Conservation (phyloP, 2,113 vertebrate species). For the Heterocephalus glaber region DNA sequence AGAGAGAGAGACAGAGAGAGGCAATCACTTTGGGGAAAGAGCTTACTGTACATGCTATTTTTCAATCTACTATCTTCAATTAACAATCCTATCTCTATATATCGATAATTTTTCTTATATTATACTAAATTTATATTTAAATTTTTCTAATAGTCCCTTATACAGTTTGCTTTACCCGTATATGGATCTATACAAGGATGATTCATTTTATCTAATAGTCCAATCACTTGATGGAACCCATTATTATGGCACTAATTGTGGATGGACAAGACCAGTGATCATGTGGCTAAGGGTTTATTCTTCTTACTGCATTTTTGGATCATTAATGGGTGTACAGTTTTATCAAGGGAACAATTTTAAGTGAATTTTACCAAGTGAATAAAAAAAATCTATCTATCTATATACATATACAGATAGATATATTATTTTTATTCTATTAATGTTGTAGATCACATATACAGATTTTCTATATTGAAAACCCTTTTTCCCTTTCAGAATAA, state of each 20-base stretch:
- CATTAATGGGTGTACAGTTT: not conserved
- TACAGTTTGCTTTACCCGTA: not conserved
- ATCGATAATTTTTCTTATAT: not conserved
- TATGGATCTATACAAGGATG: not conserved
- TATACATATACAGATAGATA: too few relatives aligned
- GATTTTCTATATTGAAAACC: not conserved
- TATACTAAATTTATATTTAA: not conserved
- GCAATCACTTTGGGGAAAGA: not conserved
- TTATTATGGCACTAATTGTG: not conserved
- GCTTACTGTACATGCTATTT: not conserved
- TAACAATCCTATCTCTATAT: not conserved
- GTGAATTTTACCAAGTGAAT: not conserved
- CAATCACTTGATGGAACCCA: not conserved
- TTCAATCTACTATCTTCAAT: not conserved
- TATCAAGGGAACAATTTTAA: not conserved
- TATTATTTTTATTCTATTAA: not conserved
- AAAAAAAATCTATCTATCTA: not conserved
- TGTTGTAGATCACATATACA: not conserved
- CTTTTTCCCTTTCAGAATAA: not conserved
- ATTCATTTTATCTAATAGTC: not conserved
- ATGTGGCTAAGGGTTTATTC: not conserved
- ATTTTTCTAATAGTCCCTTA: not conserved
- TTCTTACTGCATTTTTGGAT: not conserved
- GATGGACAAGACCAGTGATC: not conserved
- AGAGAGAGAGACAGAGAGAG: not conserved